Base-by-base conservation (phyloP, 2,888 invertebrate genomes). In the Noctua pronuba region DNA sequence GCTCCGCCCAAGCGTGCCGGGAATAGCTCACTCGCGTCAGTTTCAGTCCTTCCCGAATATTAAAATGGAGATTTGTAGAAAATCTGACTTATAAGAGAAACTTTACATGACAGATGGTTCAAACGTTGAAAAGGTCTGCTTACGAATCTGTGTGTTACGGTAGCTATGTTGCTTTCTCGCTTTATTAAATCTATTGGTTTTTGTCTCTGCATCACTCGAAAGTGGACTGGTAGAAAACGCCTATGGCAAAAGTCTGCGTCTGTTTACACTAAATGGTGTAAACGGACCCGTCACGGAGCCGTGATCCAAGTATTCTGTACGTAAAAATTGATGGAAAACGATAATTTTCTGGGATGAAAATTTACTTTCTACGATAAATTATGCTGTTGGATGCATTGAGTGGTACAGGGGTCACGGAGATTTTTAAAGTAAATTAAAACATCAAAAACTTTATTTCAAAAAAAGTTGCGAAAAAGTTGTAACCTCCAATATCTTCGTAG, bases 21-120 rank as follows among this genome's bases (percentile, higher is more conserved):
- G 74, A 88, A 90, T 90, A 85, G 89, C 76, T 83, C 80, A 78
- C 87, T 87, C 80, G 73, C 76, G 88, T 88, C 88, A 88, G 73
- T 69, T 79, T 67, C 89, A 88, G 84, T 62, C 75, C 77, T 77
- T 76, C 55, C 73, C 71, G 52, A 80, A 84, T 79, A 86, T 86
- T 88, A 84, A 86, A 88, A 84, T 85, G 73, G 77, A 85, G 86
- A 84, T 84, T 83, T 72, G 65, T 77, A 65, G 80, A 72, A 72
- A 72, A 49, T 84, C 70, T 73, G 62, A 83, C 58, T 68, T 73
- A 58, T 46, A 79, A 68, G 41, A 58, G 65, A 75, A 75, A 80
- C 68, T 80, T 80, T 38, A 71, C 46, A 55, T 76, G 73, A 80
- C 73, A 67, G 80, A 83, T 83, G 73, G 80, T 62, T 7, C 58